Percentiles rank a stretch among this genome's conserved stretches.
Conservation (phyloP, 2,113 vertebrate genomes). For the Nyctibius bracteatus region DNA sequence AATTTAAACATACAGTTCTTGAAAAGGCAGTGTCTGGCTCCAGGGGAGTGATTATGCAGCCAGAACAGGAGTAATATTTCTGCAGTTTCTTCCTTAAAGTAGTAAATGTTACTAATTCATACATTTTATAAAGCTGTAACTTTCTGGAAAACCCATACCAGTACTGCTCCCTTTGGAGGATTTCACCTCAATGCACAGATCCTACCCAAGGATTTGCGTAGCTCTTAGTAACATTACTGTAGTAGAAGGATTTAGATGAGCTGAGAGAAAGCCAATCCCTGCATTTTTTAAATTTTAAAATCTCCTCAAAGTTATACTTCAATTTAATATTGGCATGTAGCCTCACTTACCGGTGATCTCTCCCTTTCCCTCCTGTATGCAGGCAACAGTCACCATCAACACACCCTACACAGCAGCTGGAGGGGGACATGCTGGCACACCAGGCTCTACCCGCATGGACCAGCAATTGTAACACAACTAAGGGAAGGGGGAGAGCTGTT, state of each 20-base stretch:
- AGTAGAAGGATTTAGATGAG: background rate
- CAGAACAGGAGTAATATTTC: background rate
- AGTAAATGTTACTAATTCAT: background rate
- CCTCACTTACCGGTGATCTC: background rate
- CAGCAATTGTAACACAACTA: background rate
- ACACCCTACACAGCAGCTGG: background rate
- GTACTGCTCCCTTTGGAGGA: background rate
- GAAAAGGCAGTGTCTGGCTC: background rate
- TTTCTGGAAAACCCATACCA: background rate
- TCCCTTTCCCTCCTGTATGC: background rate
- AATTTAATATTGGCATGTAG: background rate
- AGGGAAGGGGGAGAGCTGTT: background rate
- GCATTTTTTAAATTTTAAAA: background rate
- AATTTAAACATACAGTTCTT: background rate
- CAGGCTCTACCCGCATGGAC: background rate
- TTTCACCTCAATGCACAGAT: background rate
- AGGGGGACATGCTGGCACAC: background rate
- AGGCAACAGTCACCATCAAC: background rate
- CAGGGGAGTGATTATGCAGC: background rate
- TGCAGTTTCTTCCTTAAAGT: background rate
- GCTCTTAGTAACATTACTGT: background rate
- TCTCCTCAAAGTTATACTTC: background rate
- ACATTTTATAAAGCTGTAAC: background rate
- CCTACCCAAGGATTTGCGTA: background rate
- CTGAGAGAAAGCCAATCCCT: background rate